phyloP scores from a whole-genome alignment of 2,113 vertebrate species.

The Nothocercus julius region DNA sequence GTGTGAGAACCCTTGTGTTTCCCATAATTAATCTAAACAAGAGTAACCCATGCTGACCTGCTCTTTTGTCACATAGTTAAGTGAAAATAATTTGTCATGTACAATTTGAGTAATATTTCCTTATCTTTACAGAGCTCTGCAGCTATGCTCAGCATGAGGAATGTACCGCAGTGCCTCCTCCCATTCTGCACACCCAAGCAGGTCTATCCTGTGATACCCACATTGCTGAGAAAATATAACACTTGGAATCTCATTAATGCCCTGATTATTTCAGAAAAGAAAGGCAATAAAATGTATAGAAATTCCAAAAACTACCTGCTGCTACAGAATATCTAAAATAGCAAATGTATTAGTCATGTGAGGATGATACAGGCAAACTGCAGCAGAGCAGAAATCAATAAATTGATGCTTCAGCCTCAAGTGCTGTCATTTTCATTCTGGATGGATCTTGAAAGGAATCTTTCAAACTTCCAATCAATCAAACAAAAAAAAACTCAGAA shows the following conservation, averaged over 20 bases:
- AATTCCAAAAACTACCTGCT: background rate
- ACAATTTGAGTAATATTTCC: background rate
- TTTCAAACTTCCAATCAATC: background rate
- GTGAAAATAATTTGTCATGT: slow-evolving; percentile 6
- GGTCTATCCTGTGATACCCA: background rate
- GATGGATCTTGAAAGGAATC: background rate
- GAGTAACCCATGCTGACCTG: background rate
- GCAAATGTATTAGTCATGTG: background rate
- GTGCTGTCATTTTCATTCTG: background rate
- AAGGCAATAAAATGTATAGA: background rate
- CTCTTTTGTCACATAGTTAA: background rate
- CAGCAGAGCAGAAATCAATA: background rate
- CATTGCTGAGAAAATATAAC: background rate
- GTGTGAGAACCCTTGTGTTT: background rate
- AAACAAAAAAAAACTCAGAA: background rate
- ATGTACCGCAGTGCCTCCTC: background rate
- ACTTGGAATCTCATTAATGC: background rate
- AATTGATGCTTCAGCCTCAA: background rate
- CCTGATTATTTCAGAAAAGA: background rate
- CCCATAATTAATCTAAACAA: slow-evolving; percentile 20
- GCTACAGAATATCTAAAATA: background rate
- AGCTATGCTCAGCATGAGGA: background rate
- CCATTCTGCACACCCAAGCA: background rate
- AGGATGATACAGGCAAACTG: background rate
- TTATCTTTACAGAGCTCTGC: background rate